Percentiles rank a stretch among this genome's conserved stretches.
Conservation (phyloP, 2,797 vertebrate species). For the Peromyscus nudipes region DNA sequence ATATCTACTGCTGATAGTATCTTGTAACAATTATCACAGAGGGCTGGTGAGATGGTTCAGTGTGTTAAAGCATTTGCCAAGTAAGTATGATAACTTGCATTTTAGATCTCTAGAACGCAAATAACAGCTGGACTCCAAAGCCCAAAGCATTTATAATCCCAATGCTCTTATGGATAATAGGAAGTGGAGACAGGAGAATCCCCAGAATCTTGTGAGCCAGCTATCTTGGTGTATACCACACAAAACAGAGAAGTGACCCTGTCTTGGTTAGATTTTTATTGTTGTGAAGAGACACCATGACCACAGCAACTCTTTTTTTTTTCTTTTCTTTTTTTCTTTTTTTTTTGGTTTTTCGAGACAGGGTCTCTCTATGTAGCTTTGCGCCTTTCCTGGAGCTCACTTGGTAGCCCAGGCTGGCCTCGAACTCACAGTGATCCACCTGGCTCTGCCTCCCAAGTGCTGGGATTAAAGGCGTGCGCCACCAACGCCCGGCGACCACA, state of each 20-base stretch:
- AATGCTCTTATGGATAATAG: not conserved
- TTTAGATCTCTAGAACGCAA: not conserved
- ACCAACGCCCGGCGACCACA: too few species aligned
- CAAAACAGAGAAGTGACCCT: not conserved
- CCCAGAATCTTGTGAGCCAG: not conserved
- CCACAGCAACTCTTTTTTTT: not conserved
- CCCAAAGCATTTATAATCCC: not conserved
- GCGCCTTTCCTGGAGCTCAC: too few species aligned
- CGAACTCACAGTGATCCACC: too few species aligned
- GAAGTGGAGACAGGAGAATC: not conserved
- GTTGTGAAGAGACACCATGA: not conserved
- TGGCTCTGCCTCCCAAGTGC: too few species aligned
- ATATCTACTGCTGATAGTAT: not conserved
- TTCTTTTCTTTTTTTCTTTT: too few species aligned
- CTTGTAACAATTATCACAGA: constrained; percentile 19
- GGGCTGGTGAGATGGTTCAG: not conserved
- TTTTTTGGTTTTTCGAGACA: too few species aligned
- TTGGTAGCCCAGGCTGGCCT: too few species aligned
- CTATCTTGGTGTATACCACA: not conserved
- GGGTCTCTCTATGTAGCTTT: too few species aligned
- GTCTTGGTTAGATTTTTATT: not conserved
- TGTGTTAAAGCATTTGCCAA: not conserved
- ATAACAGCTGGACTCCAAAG: not conserved
- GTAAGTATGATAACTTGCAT: not conserved
- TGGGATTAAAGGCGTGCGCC: too few species aligned